Conservation (phyloP, 2,113 vertebrate species). For the Azemiops feae region DNA sequence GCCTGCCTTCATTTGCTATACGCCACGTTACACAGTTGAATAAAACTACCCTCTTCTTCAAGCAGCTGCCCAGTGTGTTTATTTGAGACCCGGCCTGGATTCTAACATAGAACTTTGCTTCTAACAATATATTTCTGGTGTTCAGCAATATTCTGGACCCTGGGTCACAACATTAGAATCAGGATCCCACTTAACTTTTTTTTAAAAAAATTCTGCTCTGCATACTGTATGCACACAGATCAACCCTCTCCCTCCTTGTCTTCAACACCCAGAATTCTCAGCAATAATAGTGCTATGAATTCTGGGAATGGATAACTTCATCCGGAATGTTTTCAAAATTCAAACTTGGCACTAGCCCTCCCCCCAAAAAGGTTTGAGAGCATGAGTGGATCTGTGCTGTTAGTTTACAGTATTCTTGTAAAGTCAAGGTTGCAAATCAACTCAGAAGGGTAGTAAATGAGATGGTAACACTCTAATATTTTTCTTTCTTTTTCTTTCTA, state of each 20-base stretch:
- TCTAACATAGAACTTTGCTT: background rate
- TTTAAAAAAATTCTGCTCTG: background rate
- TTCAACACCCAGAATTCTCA: background rate
- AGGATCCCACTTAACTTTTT: background rate
- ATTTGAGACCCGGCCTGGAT: no score
- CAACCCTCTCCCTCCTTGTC: background rate
- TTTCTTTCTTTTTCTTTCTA: background rate
- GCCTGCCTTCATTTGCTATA: no score
- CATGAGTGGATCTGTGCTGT: background rate
- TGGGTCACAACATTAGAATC: background rate
- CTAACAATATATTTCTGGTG: background rate
- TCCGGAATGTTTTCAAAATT: background rate
- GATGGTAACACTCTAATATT: background rate
- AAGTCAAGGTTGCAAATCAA: background rate
- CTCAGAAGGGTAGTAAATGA: background rate
- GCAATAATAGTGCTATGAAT: background rate
- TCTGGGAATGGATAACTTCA: background rate
- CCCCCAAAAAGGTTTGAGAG: background rate
- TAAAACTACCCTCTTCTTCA: background rate
- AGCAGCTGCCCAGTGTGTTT: background rate
- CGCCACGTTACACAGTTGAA: background rate
- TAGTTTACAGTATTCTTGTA: background rate
- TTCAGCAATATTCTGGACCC: background rate
- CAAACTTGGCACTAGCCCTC: background rate
- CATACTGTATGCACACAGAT: background rate